Conservation (phyloP, 2,888 invertebrate genomes). For the Habrosyne pyritoides region DNA sequence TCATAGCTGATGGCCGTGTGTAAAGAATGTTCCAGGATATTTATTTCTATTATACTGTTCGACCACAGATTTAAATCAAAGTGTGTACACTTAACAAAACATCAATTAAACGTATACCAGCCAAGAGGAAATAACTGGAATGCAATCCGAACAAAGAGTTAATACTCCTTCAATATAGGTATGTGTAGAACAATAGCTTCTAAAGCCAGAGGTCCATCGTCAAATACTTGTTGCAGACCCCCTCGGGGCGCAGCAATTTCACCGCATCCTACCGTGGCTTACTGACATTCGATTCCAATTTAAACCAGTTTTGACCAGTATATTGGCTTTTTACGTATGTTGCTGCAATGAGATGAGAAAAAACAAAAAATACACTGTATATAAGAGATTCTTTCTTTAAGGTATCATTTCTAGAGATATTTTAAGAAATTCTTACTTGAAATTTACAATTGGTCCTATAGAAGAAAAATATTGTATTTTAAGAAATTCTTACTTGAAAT, state of each 20-base stretch:
- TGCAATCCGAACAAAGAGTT: background rate
- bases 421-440: too few relatives aligned
- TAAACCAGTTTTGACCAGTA: conserved; percentile 24
- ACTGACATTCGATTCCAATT: conserved; percentile 32
- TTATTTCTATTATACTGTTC: too few relatives aligned
- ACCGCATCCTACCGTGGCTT: conserved; percentile 20
- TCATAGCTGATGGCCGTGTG: too few relatives aligned
- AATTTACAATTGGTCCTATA: too few relatives aligned
- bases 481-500: too few relatives aligned
- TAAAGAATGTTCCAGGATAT: too few relatives aligned
- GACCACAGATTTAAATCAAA: too few relatives aligned
- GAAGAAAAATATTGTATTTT: too few relatives aligned
- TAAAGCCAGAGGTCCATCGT: conserved; percentile 7
- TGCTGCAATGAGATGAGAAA: background rate
- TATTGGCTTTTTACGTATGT: conserved; percentile 20
- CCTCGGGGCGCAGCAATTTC: conserved; percentile 25
- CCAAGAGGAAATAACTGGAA: background rate
- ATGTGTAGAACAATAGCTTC: background rate
- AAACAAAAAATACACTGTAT: too few relatives aligned
- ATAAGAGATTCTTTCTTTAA: too few relatives aligned
- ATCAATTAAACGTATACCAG: background rate
- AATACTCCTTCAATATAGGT: background rate
- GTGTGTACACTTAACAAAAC: background rate
- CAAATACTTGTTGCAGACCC: conserved; percentile 12
- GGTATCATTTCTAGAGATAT: too few relatives aligned